Conservation (phyloP, 2,888 invertebrate species). For the Idaea straminata region DNA sequence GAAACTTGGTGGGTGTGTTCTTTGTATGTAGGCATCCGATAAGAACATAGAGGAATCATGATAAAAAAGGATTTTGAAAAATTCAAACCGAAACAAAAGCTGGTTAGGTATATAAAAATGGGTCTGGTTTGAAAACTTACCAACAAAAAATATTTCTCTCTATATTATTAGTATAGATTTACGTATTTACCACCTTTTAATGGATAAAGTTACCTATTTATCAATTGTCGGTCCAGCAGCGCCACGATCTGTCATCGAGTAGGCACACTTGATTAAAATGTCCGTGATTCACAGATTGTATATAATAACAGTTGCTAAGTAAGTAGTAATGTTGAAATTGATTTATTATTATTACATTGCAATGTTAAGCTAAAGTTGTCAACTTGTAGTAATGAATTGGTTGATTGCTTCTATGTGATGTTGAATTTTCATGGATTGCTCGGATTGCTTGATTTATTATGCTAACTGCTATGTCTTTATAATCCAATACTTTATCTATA, state of each 20-base stretch:
- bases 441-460: not conserved
- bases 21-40: too few relatives aligned
- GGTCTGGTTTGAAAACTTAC: too few relatives aligned
- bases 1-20: too few relatives aligned
- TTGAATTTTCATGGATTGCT: conserved; percentile 2
- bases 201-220: conserved; percentile 29
- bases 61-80: too few relatives aligned
- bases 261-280: conserved; percentile 60
- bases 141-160: too few relatives aligned
- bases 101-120: too few relatives aligned
- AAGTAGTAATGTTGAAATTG: conserved; percentile 58
- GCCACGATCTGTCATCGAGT: conserved; percentile 57
- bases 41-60: too few relatives aligned
- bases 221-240: conserved; percentile 40
- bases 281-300: conserved; percentile 35
- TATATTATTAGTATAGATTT: too few relatives aligned
- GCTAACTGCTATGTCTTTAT: not conserved
- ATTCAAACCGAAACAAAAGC: too few relatives aligned
- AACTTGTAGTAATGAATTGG: conserved; percentile 23
- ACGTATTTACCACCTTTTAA: not conserved
- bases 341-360: conserved; percentile 59
- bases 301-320: conserved; percentile 37
- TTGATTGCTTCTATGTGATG: conserved; percentile 15
- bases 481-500: not conserved
- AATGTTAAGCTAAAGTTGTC: conserved; percentile 45